These are phyloP conservation scores for Suillia variegata DNA, from an alignment of 2,888 invertebrate species.

Conservation along the genomic window DNA sequence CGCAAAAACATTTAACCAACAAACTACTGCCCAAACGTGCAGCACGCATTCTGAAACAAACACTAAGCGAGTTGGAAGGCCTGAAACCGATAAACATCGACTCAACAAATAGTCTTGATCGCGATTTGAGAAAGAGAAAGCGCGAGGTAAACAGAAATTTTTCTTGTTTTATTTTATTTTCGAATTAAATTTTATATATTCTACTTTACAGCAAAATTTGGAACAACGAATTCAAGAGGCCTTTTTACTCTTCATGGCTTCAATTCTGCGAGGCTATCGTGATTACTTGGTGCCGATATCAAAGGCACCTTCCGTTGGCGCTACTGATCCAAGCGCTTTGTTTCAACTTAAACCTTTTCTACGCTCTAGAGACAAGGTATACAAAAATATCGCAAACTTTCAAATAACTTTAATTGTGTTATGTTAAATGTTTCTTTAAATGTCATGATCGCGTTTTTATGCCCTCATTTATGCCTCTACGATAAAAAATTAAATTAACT, in stretches of 20 bases:
- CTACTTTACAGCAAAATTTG: slow-evolving; percentile 70
- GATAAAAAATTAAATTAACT: background rate
- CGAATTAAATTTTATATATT: background rate
- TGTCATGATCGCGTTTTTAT: background rate
- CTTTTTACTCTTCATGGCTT: slow-evolving; percentile 93
- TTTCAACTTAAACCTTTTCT: slow-evolving; percentile 93
- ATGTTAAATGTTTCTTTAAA: background rate
- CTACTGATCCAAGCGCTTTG: slow-evolving; percentile 92
- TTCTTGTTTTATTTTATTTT: background rate
- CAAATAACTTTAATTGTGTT: background rate
- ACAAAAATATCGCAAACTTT: slow-evolving; percentile 35
- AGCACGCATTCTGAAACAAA: slow-evolving; percentile 77
- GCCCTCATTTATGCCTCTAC: background rate
- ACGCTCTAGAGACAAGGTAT: slow-evolving; percentile 86
- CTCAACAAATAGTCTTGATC: slow-evolving; percentile 74
- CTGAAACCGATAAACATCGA: slow-evolving; percentile 63
- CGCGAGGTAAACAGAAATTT: slow-evolving; percentile 64
- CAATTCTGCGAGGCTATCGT: slow-evolving; percentile 88
- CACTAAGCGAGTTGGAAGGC: slow-evolving; percentile 77
- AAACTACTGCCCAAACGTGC: slow-evolving; percentile 88
- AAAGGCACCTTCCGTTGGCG: slow-evolving; percentile 89
- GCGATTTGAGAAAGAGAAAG: slow-evolving; percentile 80
- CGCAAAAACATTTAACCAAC: slow-evolving; percentile 78
- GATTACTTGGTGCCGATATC: slow-evolving; percentile 89
- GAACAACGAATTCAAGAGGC: slow-evolving; percentile 97